Base-by-base conservation (phyloP, 2,888 invertebrate genomes). In the Euzophera pinguis region DNA sequence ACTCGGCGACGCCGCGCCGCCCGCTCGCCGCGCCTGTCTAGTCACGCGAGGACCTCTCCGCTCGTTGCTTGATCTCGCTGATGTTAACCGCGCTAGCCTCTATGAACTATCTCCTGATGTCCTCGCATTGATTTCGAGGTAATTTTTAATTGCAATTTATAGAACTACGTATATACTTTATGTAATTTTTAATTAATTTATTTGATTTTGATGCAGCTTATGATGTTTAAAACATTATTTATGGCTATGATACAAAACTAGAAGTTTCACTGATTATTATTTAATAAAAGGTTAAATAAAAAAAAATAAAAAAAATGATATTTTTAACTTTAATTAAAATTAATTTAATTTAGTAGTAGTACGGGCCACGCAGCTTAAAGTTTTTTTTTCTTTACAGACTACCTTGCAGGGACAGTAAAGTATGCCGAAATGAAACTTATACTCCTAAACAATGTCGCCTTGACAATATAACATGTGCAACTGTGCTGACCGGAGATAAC, bases 371-470 rank as follows among this genome's bases (percentile, higher is more conserved):
- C n/a, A n/a, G n/a, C n/a, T n/a, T 22, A 3, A 0, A 5, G 10
- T 3, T n/a, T 41, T 14, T 17, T 9, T 12, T 22, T 16, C 22
- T 10, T 43, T 42, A 12, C 54, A 63, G 58, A 56, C 93, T 93
- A 65, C 65, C 75, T 3, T 57, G 55, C 34, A 27, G 57, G 9
- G 57, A 65, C 42, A 56, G 56, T 47, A 76, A 89, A 22, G 5
- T 22, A 8, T 93, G 93, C 53, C 10, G 6, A 5, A 32, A n/a
- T 27, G 41, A 10, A 8, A 86, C 92, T 63, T 93, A 90, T 72
- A 83, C 87, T n/a, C 94, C 94, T 0, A 66, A 80, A 4, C 85
- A 86, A 64, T 95, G 95, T 68, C 58, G 65, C 27, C 50, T 53
- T 1, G 48, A 52, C 5, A 61, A 60, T n/a, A 13, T 51, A 1